Base-by-base conservation (phyloP, 2,113 vertebrate genomes). In the Pleuronectes platessa region DNA sequence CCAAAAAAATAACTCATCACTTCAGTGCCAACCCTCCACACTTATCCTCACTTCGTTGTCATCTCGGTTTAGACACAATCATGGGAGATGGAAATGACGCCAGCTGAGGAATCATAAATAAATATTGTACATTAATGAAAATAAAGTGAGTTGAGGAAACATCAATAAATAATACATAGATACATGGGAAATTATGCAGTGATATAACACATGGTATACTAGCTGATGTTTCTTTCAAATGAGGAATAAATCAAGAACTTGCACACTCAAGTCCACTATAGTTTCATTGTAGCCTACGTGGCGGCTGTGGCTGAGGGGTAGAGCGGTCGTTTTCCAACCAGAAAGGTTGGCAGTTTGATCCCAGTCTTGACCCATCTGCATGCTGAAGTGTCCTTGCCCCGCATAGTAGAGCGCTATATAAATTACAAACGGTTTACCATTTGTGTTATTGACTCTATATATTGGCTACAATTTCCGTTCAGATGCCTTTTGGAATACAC, bases 1-100 rank as follows among this genome's bases (percentile, higher is more conserved):
- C n/a, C 40, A 42, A 21, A 69, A 65, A 62, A 65, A 24, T 24
- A 72, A 5, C 64, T 78, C 72, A 84, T 85, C 71, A 78, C 79
- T 81, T 75, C 74, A n/a, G 40, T 7, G 58, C 62, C 62, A 62
- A 56, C 49, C 73, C 56, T 63, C 59, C 61, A 55, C 62, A 67
- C 65, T 81, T 64, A 56, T 75, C 76, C 47, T 59, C 9, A 54
- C 71, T 51, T 71, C 51, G 55, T 47, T 60, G 80, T 78, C 77
- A 75, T 69, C 79, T 73, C 84, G 73, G 56, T 75, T 71, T 56
- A 83, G 58, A 74, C 67, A 64, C 64, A 74, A 80, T 80, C 65
- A 82, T 73, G 56, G 58, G 23, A 73, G 45, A 82, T 56, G 79
- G 64, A 74, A 81, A 75, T 73, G 10, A 60, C 4, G 3, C 42